A percentile compares a stretch with the other conserved stretches of the same genome.
Conservation (phyloP, 2,888 invertebrate genomes). For the Conops quadrifasciatus region DNA sequence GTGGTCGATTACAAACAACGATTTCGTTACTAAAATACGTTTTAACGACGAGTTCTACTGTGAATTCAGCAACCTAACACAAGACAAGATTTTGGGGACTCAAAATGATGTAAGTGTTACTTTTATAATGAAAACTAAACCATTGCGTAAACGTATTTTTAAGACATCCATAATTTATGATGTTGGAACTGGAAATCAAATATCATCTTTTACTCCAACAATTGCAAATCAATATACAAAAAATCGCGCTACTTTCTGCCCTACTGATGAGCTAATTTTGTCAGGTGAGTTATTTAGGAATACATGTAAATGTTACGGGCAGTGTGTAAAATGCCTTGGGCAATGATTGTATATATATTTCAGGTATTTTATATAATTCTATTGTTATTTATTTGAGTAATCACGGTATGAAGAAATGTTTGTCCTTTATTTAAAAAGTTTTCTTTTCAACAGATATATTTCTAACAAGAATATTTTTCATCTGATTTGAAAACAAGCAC, state of each 20-base stretch:
- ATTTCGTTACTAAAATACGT: conserved; percentile 69
- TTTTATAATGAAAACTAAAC: conserved; percentile 11
- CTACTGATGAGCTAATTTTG: conserved; percentile 91
- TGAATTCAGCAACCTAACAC: conserved; percentile 86
- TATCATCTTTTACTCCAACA: conserved; percentile 79
- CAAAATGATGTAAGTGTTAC: conserved; percentile 70
- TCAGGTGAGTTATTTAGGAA: conserved; percentile 70
- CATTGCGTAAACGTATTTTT: conserved; percentile 19
- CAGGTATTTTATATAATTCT: too few species aligned
- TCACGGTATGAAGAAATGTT: too few species aligned
- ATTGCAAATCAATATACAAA: conserved; percentile 92
- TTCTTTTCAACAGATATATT: too few species aligned
- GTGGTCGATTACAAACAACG: conserved; percentile 62
- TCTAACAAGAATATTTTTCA: too few species aligned
- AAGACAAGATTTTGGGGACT: conserved; percentile 90
- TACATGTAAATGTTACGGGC: too few species aligned
- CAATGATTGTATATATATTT: too few species aligned
- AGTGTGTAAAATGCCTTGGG: background rate
- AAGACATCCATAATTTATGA: conserved; percentile 78
- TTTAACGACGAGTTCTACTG: conserved; percentile 88
- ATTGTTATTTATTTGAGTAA: too few species aligned
- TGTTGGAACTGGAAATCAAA: conserved; percentile 78
- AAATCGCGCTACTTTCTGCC: conserved; percentile 94
- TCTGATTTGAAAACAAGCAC: too few species aligned
- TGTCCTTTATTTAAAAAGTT: too few species aligned